Evolutionary conservation across 2,888 invertebrate genomes (phyloP).

Genomic region (Limnephilus rhombicus): DNA sequence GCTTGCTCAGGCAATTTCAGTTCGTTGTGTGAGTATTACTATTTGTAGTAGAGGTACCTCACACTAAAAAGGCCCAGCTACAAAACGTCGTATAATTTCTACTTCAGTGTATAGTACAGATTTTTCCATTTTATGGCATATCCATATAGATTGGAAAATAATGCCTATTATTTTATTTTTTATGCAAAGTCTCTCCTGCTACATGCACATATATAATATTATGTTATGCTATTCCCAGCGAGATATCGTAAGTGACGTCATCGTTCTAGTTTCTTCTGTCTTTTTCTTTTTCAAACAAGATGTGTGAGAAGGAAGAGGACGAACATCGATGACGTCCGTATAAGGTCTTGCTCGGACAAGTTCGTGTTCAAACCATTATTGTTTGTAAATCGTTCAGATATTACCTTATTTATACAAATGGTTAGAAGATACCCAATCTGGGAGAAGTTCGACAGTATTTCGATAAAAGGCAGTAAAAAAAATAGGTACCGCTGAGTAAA

Average conservation of each 20-base stretch:
- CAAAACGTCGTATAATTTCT: not conserved
- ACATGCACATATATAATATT: too few relatives aligned
- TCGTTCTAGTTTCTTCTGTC: too few relatives aligned
- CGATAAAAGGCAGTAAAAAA: too few relatives aligned
- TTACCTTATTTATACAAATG: not conserved
- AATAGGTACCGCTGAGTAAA: too few relatives aligned
- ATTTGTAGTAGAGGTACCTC: not conserved
- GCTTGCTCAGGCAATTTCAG: not conserved
- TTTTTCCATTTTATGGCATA: not conserved
- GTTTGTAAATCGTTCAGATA: not conserved
- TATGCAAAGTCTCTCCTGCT: not conserved
- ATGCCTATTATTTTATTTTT: not conserved
- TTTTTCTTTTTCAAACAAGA: too few relatives aligned
- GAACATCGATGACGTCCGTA: too few relatives aligned
- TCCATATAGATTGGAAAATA: not conserved
- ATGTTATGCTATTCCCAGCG: too few relatives aligned
- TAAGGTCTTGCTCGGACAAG: too few relatives aligned
- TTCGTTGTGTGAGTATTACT: not conserved
- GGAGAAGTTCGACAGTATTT: too few relatives aligned
- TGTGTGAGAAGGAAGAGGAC: too few relatives aligned
- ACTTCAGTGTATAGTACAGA: not conserved
- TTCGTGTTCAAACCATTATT: not conserved
- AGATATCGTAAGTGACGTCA: too few relatives aligned
- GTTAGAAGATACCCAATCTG: not conserved
- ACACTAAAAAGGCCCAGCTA: not conserved